Conservation (phyloP, 1,140 invertebrate species). For the Anoplophora glabripennis region DNA sequence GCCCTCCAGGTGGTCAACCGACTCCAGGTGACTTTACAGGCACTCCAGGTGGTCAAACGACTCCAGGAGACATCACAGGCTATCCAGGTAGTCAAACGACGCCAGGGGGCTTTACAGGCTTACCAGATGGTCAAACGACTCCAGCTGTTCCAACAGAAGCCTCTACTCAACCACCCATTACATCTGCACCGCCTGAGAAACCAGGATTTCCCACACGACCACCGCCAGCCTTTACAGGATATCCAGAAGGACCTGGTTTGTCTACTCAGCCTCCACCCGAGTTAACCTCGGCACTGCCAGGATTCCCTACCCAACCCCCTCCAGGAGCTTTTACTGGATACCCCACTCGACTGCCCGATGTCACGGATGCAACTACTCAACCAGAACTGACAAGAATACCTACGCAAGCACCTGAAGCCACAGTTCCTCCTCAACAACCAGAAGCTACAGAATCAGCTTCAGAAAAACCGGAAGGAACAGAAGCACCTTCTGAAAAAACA, state of each 20-base stretch:
- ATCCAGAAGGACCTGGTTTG: slow-evolving; percentile 21
- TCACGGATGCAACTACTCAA: background rate
- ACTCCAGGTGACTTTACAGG: slow-evolving; percentile 15
- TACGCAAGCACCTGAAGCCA: background rate
- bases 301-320: background rate
- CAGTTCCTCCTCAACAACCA: slow-evolving; percentile 16
- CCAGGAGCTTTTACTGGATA: background rate
- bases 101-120: slow-evolving; percentile 6
- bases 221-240: slow-evolving; percentile 24
- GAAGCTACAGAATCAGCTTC: slow-evolving; percentile 16
- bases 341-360: background rate
- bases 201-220: slow-evolving; percentile 12
- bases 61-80: slow-evolving; percentile 16
- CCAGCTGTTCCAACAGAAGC: background rate
- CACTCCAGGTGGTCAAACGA: slow-evolving; percentile 6
- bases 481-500: slow-evolving; percentile 10
- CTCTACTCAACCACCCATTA: slow-evolving; percentile 5
- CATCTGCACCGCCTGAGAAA: background rate
- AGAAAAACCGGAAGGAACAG: slow-evolving; percentile 11
- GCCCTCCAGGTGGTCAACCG: slow-evolving; percentile 16
- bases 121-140: slow-evolving; percentile 4
- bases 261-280: slow-evolving; percentile 22
- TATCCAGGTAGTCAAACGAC: slow-evolving; percentile 12
- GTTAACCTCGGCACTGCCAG: slow-evolving; percentile 5
- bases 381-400: slow-evolving; percentile 26